phyloP scores from a whole-genome alignment of 92 coral and sea anemone species.

The Virgularia gustaviana region DNA sequence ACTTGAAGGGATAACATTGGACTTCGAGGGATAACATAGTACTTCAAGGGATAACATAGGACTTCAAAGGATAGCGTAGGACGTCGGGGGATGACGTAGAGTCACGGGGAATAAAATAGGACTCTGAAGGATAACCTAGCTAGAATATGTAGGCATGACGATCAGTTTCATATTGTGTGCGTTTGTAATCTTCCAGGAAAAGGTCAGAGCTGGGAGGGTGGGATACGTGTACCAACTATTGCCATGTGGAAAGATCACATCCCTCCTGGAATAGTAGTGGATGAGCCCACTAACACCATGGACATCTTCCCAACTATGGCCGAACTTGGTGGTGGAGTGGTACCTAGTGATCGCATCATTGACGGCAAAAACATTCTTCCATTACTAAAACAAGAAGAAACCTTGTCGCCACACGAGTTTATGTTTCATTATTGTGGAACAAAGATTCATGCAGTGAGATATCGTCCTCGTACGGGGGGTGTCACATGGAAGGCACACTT shows the following conservation, averaged over 20 bases:
- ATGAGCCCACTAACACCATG: conserved; percentile 65
- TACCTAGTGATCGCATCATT: conserved; percentile 62
- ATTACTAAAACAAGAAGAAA: conserved; percentile 42
- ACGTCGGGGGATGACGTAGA: no score
- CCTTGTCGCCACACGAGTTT: conserved; percentile 62
- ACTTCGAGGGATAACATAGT: no score
- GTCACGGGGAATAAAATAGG: no score
- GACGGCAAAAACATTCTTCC: conserved; percentile 78
- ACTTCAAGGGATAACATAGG: no score
- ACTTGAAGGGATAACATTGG: no score
- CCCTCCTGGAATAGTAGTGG: conserved; percentile 56
- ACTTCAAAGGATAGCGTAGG: no score
- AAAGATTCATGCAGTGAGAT: conserved; percentile 64
- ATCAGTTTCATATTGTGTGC: background rate
- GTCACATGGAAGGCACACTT: conserved; percentile 54
- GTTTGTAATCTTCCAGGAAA: conserved; percentile 53
- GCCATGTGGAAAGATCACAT: conserved; percentile 72
- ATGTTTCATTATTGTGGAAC: conserved; percentile 54
- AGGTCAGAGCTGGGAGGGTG: conserved; percentile 83
- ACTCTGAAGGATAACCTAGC: no score
- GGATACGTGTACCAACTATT: conserved; percentile 73
- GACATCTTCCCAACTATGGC: conserved; percentile 72
- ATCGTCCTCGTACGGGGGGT: conserved; percentile 57
- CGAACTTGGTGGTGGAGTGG: conserved; percentile 48
- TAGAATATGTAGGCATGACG: background rate